phyloP scores from a whole-genome alignment of 53 echinoderm and acorn worm genomes.

The Antedon mediterranea region DNA sequence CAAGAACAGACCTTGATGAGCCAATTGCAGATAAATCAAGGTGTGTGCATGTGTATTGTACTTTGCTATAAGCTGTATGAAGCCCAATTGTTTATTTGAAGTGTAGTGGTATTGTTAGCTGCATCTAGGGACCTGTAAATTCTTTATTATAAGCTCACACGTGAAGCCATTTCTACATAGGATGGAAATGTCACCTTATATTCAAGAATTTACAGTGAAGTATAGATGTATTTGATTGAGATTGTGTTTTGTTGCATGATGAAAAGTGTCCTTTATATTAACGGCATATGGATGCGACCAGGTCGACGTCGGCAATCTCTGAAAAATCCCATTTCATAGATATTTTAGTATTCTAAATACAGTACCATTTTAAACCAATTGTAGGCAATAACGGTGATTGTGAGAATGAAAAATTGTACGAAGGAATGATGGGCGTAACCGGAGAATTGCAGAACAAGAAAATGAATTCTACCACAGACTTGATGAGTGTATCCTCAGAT shows the following conservation, averaged over 20 bases:
- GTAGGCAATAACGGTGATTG: not conserved
- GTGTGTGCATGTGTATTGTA: too few species aligned
- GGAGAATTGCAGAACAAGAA: not conserved
- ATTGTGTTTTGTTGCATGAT: not conserved
- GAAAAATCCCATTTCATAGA: not conserved
- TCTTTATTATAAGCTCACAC: too few species aligned
- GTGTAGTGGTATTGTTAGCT: too few species aligned
- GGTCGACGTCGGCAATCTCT: not conserved
- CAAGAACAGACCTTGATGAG: not conserved
- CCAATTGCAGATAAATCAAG: not conserved
- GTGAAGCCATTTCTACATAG: too few species aligned
- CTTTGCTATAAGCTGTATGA: too few species aligned
- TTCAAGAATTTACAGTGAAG: too few species aligned
- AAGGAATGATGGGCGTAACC: not conserved
- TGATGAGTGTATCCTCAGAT: too few species aligned
- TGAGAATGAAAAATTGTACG: not conserved
- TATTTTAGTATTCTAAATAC: not conserved
- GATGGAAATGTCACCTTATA: too few species aligned
- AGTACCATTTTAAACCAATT: not conserved
- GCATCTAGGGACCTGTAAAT: too few species aligned
- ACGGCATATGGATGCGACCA: not conserved
- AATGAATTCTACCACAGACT: too few species aligned
- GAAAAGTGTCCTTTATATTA: not conserved
- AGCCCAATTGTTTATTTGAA: too few species aligned
- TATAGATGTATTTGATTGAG: too few species aligned